Percentiles rank a stretch among this genome's conserved stretches.
These are phyloP conservation scores for Bilobella aurantiaca DNA, from an alignment of 1,140 invertebrate species.

Conservation along the genomic window DNA sequence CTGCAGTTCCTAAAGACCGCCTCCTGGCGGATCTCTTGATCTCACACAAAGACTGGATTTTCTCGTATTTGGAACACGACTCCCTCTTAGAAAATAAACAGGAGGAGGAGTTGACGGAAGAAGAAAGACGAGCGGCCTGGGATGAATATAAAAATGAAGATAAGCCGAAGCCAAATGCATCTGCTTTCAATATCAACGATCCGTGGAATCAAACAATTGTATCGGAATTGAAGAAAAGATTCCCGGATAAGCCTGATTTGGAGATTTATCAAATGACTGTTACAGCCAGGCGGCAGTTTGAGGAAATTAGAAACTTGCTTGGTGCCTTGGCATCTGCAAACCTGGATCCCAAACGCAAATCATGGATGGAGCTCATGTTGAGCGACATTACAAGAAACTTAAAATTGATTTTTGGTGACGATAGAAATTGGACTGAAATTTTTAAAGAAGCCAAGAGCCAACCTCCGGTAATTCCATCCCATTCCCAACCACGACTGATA, in stretches of 20 bases:
- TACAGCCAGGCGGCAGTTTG: not conserved
- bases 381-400: too few species aligned
- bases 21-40: constrained; percentile 74
- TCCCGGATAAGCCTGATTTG: not conserved
- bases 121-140: constrained; percentile 87
- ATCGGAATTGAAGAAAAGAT: not conserved
- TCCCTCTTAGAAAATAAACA: constrained; percentile 83
- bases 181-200: not conserved
- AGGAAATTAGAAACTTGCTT: not conserved
- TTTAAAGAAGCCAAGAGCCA: too few species aligned
- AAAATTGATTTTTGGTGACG: too few species aligned
- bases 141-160: constrained; percentile 61
- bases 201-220: not conserved
- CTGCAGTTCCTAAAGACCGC: constrained; percentile 55
- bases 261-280: not conserved
- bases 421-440: too few species aligned
- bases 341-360: too few species aligned
- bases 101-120: constrained; percentile 78
- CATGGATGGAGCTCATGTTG: too few species aligned
- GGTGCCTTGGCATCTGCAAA: too few species aligned
- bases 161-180: too few species aligned
- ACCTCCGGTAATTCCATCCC: too few species aligned
- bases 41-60: constrained; percentile 56
- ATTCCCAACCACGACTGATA: too few species aligned
- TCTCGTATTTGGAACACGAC: constrained; percentile 85